A percentile compares a stretch with the other conserved stretches of the same genome.
Evolutionary conservation across 2,113 vertebrate genomes (phyloP).

Genomic region (Forbesichthys agassizii): DNA sequence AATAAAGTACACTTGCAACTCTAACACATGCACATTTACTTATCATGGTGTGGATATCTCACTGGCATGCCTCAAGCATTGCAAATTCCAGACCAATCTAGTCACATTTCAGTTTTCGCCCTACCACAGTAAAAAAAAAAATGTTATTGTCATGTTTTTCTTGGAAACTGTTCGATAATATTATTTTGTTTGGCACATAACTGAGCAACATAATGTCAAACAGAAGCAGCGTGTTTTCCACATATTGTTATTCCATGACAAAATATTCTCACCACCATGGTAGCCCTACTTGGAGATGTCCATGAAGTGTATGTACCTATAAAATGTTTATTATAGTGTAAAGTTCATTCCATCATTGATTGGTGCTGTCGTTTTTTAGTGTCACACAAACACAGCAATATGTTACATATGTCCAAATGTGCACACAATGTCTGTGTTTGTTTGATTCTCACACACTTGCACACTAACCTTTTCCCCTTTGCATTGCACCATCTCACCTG

Average conservation of each 20-base stretch:
- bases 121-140: neutral
- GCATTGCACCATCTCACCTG: neutral
- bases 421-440: neutral
- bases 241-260: conserved; percentile 6
- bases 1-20: neutral
- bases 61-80: conserved; percentile 39
- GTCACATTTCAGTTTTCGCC: neutral
- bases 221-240: conserved; percentile 24
- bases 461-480: neutral
- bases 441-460: neutral
- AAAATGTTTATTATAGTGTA: conserved; percentile 58
- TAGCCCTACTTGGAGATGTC: conserved; percentile 19
- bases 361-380: conserved; percentile 26
- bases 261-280: conserved; percentile 17
- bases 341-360: conserved; percentile 49
- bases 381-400: conserved; percentile 36
- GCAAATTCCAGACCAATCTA: conserved; percentile 41
- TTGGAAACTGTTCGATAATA: no score
- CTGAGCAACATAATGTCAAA: conserved; percentile 20
- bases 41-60: neutral
- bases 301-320: conserved; percentile 21
- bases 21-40: neutral
- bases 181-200: conserved; percentile 8
- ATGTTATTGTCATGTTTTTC: no score
- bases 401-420: neutral